Base-by-base conservation (phyloP, 2,113 vertebrate genomes). In the Coracopsis vasa region DNA sequence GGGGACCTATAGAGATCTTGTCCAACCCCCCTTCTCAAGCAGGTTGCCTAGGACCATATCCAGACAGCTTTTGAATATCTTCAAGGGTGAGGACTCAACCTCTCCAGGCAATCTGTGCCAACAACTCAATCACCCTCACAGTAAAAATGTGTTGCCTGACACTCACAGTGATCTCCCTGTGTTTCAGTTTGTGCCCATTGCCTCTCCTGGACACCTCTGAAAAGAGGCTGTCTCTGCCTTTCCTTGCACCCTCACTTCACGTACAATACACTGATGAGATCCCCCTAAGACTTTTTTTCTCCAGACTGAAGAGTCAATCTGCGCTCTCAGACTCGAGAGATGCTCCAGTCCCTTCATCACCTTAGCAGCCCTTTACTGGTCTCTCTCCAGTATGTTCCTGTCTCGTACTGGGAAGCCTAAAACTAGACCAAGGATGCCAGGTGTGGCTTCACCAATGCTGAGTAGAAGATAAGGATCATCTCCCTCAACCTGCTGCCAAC, bases 151-250 rank as follows among this genome's bases (percentile, higher is more conserved):
- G 6, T 31, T 69, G 54, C 35, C 33, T 69, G 21, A 65, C 10
- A 7, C 31, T 79, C 14, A 45, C 20, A 18, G 16, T 24, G 9
- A 74, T n/a, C 3, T 5, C 53, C n/a, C 25, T 24, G 6, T 19
- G 14, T 11, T 44, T 53, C 25, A 27, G 24, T 65, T 60, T 50
- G 29, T 15, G 51, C 11, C 15, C 56, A 14, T 1, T 72, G 72
- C 20, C 51, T 45, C n/a, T 10, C 2, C 8, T 23, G 65, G 29
- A 6, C 48, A 78, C 33, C 56, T 42, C 3, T 21, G 61, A 71
- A 41, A 2, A 51, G 21, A 8, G 8, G 4, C 3, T 58, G 21
- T 16, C 7, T 82, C 56, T 0, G 0, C 71, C 16, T 11, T 14
- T 12, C 56, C 80, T 44, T 47, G 35, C 35, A 51, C 9, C 15